Evolutionary conservation across 2,113 vertebrate species (phyloP).

Genomic region (Shinisaurus crocodilurus): DNA sequence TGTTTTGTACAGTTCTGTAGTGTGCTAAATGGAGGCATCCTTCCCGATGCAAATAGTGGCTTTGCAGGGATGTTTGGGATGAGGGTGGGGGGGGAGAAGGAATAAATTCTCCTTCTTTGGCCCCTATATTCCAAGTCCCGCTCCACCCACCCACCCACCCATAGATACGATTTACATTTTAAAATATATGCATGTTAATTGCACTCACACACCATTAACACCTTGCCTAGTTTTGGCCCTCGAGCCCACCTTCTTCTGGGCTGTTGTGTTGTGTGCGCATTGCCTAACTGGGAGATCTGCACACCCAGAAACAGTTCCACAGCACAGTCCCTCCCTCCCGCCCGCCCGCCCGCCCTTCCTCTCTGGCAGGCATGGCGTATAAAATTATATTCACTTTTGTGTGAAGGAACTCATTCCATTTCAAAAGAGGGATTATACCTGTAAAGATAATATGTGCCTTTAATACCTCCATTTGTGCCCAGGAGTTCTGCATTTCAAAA

Average conservation of each 20-base stretch:
- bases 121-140: no score
- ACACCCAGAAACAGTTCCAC: not conserved
- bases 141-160: no score
- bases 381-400: not conserved
- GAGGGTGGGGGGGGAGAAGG: not conserved
- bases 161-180: not conserved
- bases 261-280: no score
- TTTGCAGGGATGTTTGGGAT: no score
- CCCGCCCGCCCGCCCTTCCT: not conserved
- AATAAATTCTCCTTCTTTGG: not conserved
- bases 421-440: not conserved
- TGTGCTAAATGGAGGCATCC: not conserved
- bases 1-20: no score
- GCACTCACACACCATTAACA: not conserved
- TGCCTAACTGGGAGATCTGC: not conserved
- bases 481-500: not conserved
- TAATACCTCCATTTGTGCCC: fast-evolving
- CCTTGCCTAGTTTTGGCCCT: not conserved
- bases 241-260: not conserved
- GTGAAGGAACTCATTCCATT: fast-evolving
- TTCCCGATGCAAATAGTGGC: not conserved
- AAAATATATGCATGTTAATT: not conserved
- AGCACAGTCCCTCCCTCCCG: not conserved
- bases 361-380: not conserved
- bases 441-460: fast-evolving